Percentiles rank a stretch among this genome's conserved stretches.
These are phyloP conservation scores for Drosophila pegasa DNA, from an alignment of 2,888 invertebrate species.

Conservation along the genomic window DNA sequence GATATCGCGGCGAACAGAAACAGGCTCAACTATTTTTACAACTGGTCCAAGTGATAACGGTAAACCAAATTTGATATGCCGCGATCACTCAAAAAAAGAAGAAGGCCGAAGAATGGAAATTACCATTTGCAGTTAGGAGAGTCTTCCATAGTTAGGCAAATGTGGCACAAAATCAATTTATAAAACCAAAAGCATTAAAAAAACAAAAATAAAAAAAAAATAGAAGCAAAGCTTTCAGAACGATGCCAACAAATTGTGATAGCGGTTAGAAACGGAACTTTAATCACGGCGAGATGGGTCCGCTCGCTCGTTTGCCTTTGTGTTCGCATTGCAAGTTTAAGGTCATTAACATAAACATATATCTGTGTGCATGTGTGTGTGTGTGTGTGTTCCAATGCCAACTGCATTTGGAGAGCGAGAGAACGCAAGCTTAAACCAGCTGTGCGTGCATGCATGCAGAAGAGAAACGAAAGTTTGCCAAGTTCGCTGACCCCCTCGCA, in stretches of 20 bases:
- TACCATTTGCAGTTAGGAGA: slow-evolving; percentile 11
- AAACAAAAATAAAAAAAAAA: slow-evolving; percentile 10
- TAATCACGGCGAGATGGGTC: slow-evolving; percentile 54
- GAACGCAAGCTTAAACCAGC: slow-evolving; percentile 26
- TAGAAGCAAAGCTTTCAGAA: slow-evolving; percentile 16
- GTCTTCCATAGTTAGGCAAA: slow-evolving; percentile 20
- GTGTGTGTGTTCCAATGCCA: slow-evolving; percentile 4
- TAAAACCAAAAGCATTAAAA: slow-evolving; percentile 29
- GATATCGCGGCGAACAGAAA: background rate
- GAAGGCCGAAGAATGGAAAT: slow-evolving; percentile 1
- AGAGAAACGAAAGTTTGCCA: slow-evolving; percentile 28
- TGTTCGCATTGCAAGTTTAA: slow-evolving; percentile 54
- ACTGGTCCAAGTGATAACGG: slow-evolving; percentile 7
- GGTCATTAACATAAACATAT: slow-evolving; percentile 47
- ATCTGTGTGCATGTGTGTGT: slow-evolving; percentile 1
- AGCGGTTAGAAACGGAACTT: slow-evolving; percentile 68
- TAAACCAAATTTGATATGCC: slow-evolving; percentile 9
- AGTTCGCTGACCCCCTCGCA: slow-evolving; percentile 48
- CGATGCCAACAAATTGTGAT: slow-evolving; percentile 52
- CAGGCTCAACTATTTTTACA: slow-evolving; percentile 5
- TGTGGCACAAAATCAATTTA: slow-evolving; percentile 53
- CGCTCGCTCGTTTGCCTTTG: slow-evolving; percentile 45
- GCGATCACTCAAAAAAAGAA: slow-evolving; percentile 4
- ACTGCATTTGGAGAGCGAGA: slow-evolving; percentile 29
- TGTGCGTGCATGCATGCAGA: slow-evolving; percentile 14